Percentiles rank a stretch among this genome's conserved stretches.
Conservation (phyloP, 1,140 invertebrate species). For the Sweltsa coloradensis region DNA sequence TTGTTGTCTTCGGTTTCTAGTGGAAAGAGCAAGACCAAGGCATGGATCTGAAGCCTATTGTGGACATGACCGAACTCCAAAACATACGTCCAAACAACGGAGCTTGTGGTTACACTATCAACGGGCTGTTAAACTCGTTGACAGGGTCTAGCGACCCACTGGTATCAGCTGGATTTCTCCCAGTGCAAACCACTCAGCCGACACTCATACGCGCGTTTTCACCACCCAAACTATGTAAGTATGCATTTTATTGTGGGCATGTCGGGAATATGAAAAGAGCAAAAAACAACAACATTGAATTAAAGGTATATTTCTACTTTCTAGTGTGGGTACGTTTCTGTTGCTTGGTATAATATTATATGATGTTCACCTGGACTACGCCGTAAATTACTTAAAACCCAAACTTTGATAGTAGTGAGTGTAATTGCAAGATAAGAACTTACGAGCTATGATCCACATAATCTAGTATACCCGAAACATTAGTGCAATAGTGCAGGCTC, state of each 20-base stretch:
- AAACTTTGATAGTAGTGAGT: too few species aligned
- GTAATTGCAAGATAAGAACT: too few species aligned
- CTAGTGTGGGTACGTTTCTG: background rate
- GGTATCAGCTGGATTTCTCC: background rate
- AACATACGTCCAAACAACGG: background rate
- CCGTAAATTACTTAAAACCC: too few species aligned
- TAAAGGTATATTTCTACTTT: background rate
- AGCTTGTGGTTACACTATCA: slow-evolving; percentile 5
- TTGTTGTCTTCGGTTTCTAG: too few species aligned
- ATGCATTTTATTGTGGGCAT: background rate
- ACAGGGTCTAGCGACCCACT: slow-evolving; percentile 1
- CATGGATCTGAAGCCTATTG: slow-evolving; percentile 7
- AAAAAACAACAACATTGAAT: background rate
- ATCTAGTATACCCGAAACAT: too few species aligned
- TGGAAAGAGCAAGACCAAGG: too few species aligned
- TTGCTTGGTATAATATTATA: background rate
- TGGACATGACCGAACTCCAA: slow-evolving; percentile 8
- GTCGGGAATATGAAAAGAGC: too few species aligned
- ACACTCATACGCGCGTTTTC: slow-evolving; percentile 1
- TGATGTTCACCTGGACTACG: too few species aligned
- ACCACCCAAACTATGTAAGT: slow-evolving; percentile 7
- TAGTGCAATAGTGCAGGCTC: too few species aligned
- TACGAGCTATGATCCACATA: too few species aligned
- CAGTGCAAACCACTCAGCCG: background rate
- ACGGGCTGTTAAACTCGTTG: slow-evolving; percentile 3